Base-by-base conservation (phyloP, 2,797 vertebrate genomes). In the Mormyrus hasselquistii region DNA sequence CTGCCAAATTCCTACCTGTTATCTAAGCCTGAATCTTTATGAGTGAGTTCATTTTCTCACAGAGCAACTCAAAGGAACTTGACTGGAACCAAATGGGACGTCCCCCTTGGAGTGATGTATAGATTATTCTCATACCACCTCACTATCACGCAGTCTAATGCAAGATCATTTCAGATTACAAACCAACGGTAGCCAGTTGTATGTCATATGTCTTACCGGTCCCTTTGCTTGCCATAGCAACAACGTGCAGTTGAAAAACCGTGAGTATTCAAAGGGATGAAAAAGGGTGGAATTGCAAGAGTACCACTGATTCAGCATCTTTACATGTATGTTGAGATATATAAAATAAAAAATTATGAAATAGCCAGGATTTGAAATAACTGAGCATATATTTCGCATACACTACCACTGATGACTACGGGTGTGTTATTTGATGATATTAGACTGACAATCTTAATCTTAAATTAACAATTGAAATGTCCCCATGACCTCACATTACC, bases 71-170 rank as follows among this genome's bases (percentile, higher is more conserved):
- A 93, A 95, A 92, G 92, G 93, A 94, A 94, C 95, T 91, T 92
- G 92, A 94, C 93, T 93, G 89, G 91, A 93, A 93, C 93, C 92
- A 94, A 94, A 94, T 94, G 93, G 95, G 93, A 95, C 94, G 95
- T 93, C 93, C 94, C 92, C 93, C 92, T 91, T 92, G 89, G 93
- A 94, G 91, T 95, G 94, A 96, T 95, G 95, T 96, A 96, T 95
- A 93, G 96, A 95, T 96, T 95, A 94, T 93, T 92, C 34, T 92
- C 93, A 92, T 93, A 93, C 95, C 95, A 95, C 94, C 94, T 95
- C 93, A 92, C 92, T 94, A 92, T 92, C 92, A 38, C 22, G 47
- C 65, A 52, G 47, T 52, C 65, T 52, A 76, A 73, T 69, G 19
- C 19, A 49, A 50, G 34, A 47, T 62, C 44, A 73, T 76, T 73